Base-by-base conservation (phyloP, 2,113 vertebrate genomes). In the Macquaria australasica region DNA sequence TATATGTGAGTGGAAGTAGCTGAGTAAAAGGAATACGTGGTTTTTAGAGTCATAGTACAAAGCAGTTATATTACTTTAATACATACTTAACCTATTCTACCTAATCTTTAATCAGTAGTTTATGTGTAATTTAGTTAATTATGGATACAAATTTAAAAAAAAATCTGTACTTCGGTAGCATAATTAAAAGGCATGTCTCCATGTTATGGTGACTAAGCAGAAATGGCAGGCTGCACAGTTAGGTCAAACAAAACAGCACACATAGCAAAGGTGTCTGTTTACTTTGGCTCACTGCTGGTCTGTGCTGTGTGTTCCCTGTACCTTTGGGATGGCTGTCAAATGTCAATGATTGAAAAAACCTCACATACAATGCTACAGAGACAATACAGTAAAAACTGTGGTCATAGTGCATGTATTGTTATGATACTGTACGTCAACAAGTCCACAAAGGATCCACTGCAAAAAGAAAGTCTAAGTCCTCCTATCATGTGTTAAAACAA, bases 201-300 rank as follows among this genome's bases (percentile, higher is more conserved):
- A 18, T 66, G 71, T 72, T 88, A 67, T 69, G 55, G 21, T 86
- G 75, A 87, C 53, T 69, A 43, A 71, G 73, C 79, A 85, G 51
- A 77, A 67, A 23, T 18, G n/a, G 11, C 39, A 16, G 21, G 3
- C 43, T 6, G 63, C 53, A 77, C 28, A 68, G 48, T 18, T 18
- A 41, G 43, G 55, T 79, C 70, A 85, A 63, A 73, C 5, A 2
- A 67, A 81, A 67, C 18, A 67, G 70, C 23, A 43, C 8, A 14
- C 43, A 79, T 50, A 64, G 12, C 79, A 58, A 34, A 39, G 67
- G n/a, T 34, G 31, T 63, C 25, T 83, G 79, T 92, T 94, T 93
- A 75, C 9, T 80, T 94, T 94, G 82, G 83, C 83, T 72, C 62
- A 50, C 84, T 73, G 74, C 80, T 82, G 25, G 6, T 82, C 64